Evolutionary conservation across 2,113 vertebrate genomes (phyloP).

Genomic region (Phaethon lepturus): DNA sequence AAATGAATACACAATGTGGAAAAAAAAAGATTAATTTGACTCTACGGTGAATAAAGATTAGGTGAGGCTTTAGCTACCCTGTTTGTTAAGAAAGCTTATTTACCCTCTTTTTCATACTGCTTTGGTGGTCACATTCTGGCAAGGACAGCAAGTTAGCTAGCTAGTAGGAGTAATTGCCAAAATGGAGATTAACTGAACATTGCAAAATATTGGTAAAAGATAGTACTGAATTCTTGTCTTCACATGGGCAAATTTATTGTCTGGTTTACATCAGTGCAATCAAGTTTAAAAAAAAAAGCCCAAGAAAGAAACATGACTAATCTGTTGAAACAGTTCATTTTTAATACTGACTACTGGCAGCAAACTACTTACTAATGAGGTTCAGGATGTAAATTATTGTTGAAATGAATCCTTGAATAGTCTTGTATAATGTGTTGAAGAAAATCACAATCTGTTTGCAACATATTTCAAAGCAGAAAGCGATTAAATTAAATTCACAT

Average conservation of each 20-base stretch:
- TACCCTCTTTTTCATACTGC: not conserved
- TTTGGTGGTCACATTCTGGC: not conserved
- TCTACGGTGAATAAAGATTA: not conserved
- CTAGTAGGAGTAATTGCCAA: not conserved
- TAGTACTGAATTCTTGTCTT: not conserved
- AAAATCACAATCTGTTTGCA: slow-evolving; percentile 27
- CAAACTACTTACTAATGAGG: slow-evolving; percentile 1
- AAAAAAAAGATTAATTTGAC: not conserved
- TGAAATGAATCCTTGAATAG: slow-evolving; percentile 13
- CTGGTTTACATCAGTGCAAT: not conserved
- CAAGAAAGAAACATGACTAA: not conserved
- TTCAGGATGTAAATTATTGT: not conserved
- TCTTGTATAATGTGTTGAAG: not conserved
- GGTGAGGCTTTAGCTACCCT: not conserved
- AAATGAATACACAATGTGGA: not conserved
- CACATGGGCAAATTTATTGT: not conserved
- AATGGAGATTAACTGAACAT: not conserved
- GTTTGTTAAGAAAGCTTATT: not conserved
- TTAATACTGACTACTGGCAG: not conserved
- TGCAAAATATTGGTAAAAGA: not conserved
- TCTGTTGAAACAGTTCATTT: not conserved
- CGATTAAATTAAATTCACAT: not conserved
- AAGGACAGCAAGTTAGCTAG: not conserved
- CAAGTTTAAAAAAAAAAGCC: not conserved
- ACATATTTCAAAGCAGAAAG: slow-evolving; percentile 2